These are phyloP conservation scores for Trachemys scripta DNA, from an alignment of 2,113 vertebrate species.

Conservation along the genomic window DNA sequence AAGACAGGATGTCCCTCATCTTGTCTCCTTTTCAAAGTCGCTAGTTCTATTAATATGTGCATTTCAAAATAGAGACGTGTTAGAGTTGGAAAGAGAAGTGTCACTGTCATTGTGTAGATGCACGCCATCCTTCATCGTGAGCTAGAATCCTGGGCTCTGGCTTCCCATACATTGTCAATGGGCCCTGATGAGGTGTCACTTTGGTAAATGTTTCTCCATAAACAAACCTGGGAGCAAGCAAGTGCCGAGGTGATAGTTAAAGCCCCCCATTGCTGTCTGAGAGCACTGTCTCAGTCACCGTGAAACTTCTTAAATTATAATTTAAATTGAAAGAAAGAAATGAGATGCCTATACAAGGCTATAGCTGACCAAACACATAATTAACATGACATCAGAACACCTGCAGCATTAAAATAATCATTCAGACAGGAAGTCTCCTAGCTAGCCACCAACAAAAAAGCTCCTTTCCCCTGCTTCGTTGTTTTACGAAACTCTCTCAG, in stretches of 20 bases:
- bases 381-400: neutral
- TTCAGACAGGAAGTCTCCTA: neutral
- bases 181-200: slow-evolving; percentile 59
- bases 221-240: slow-evolving; percentile 10
- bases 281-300: neutral
- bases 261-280: neutral
- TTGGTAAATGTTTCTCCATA: slow-evolving; percentile 4
- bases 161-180: slow-evolving; percentile 57
- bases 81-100: neutral
- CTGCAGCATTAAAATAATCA: neutral
- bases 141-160: neutral
- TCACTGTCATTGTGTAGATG: neutral
- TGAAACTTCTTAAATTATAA: neutral
- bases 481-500: neutral
- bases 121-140: neutral
- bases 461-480: neutral
- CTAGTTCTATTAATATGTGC: neutral
- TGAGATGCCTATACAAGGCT: neutral
- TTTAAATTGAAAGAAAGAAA: neutral
- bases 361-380: neutral
- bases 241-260: slow-evolving; percentile 32
- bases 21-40: neutral
- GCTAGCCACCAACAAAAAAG: neutral
- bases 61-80: neutral
- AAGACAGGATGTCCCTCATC: neutral